Conservation (phyloP, 2,797 vertebrate genomes). For the Coracias cyanogaster region DNA sequence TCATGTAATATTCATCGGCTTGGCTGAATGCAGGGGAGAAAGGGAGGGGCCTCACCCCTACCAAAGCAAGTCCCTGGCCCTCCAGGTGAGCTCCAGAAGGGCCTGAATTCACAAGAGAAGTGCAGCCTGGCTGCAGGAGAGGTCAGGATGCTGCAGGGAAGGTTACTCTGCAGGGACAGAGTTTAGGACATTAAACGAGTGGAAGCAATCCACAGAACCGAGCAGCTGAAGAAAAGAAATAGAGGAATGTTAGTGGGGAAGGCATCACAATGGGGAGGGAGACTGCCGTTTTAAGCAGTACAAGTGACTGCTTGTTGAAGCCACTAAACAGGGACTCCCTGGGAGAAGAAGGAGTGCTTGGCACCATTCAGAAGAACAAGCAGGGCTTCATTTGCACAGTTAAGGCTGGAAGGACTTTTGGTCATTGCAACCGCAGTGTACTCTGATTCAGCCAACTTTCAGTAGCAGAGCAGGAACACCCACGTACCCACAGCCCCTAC, state of each 20-base stretch:
- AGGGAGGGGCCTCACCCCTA: neutral
- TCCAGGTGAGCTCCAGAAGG: neutral
- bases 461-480: accelerated
- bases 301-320: neutral
- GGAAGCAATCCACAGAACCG: neutral
- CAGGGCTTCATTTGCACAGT: accelerated
- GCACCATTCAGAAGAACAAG: neutral
- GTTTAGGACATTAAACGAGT: neutral
- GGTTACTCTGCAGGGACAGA: neutral
- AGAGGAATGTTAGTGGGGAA: neutral
- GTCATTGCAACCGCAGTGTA: neutral
- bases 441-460: neutral
- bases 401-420: neutral
- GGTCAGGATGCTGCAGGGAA: neutral
- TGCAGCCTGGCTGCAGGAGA: neutral
- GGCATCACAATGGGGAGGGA: accelerated
- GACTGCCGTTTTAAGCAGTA: neutral
- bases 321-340: neutral
- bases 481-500: accelerated
- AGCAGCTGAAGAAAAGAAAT: neutral
- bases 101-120: neutral
- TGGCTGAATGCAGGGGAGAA: accelerated
- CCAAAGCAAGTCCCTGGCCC: accelerated
- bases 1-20: neutral
- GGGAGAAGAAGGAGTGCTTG: neutral